Conservation (phyloP, 2,797 vertebrate species). For the Mastacembelus armatus region DNA sequence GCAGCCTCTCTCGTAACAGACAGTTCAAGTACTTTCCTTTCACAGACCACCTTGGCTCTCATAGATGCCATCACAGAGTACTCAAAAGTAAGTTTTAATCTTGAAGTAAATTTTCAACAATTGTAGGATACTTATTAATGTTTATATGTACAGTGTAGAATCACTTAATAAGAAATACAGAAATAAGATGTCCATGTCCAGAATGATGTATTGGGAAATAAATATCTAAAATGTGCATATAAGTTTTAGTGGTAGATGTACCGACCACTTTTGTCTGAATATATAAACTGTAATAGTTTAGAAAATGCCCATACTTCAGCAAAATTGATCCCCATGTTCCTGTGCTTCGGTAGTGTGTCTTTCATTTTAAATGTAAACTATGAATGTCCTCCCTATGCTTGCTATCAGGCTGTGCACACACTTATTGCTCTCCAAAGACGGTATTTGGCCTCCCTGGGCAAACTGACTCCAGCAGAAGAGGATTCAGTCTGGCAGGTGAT, state of each 20-base stretch:
- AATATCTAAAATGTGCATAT: no score
- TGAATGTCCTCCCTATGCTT: conserved; percentile 15
- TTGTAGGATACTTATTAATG: no score
- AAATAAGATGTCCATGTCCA: no score
- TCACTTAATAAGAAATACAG: no score
- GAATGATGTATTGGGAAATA: no score
- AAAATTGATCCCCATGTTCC: background rate
- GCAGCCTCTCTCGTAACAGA: conserved; percentile 93
- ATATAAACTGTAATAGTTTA: background rate
- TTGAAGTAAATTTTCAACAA: no score
- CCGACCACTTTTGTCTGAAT: no score
- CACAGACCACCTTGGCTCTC: conserved; percentile 91
- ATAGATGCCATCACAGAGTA: conserved; percentile 92
- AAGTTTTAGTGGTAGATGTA: no score
- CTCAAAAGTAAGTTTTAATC: conserved; percentile 85
- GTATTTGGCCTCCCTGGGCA: conserved; percentile 89
- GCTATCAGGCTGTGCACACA: conserved; percentile 91
- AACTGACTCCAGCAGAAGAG: conserved; percentile 89
- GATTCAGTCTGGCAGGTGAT: conserved; percentile 96
- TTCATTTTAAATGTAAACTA: background rate
- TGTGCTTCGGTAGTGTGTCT: background rate
- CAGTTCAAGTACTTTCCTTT: conserved; percentile 92
- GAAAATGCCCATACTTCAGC: background rate
- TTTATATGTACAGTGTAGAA: no score
- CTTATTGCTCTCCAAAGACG: conserved; percentile 90